phyloP scores from a whole-genome alignment of 1,140 invertebrate species.

The Octopus sinensis region DNA sequence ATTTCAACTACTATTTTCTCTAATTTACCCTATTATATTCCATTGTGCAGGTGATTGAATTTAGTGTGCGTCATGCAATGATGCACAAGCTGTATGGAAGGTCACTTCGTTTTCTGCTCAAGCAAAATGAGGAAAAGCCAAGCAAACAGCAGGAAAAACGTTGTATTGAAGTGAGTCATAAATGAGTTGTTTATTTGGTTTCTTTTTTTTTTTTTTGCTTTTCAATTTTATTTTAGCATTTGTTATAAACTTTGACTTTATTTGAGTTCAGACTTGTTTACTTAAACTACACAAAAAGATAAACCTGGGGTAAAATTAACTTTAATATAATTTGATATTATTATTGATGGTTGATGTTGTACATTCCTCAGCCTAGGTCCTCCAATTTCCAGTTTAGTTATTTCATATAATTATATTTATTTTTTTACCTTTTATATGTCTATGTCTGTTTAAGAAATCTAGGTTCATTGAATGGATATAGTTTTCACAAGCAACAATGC shows the following conservation, averaged over 20 bases:
- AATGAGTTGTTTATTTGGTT: neutral
- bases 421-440: no score
- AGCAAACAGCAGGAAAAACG: slow-evolving; percentile 23
- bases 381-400: no score
- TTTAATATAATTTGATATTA: neutral
- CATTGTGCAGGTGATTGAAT: slow-evolving; percentile 65
- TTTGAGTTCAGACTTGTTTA: neutral
- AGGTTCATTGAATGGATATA: no score
- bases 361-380: no score
- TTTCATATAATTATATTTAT: no score
- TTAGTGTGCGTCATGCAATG: slow-evolving; percentile 78
- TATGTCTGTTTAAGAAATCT: no score
- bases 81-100: slow-evolving; percentile 75
- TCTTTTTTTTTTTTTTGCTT: neutral
- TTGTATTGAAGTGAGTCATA: slow-evolving; percentile 63
- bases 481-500: no score
- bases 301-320: neutral
- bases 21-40: no score
- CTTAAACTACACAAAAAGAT: neutral
- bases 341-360: neutral
- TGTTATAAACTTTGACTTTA: neutral
- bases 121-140: slow-evolving; percentile 76
- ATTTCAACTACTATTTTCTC: no score
- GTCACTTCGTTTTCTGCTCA: slow-evolving; percentile 72
- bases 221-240: neutral